Conservation (phyloP, 2,113 vertebrate species). For the Siphamia tubifer region DNA sequence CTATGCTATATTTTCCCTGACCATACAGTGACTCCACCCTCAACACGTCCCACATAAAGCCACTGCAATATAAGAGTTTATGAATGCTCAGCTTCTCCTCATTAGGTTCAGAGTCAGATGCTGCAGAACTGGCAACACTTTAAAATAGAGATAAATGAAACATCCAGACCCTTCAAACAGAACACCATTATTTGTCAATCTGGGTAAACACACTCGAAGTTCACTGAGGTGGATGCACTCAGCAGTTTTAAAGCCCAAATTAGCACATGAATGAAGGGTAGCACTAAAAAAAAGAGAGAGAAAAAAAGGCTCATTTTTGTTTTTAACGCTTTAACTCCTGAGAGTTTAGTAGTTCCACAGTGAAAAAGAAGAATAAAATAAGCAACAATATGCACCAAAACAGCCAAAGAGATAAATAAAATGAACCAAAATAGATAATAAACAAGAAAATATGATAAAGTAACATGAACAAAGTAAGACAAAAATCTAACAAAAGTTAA, state of each 20-base stretch:
- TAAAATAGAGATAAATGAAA: conserved; percentile 37
- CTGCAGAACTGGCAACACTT: conserved; percentile 22
- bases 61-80: conserved; percentile 57
- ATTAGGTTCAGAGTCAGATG: conserved; percentile 31
- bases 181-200: conserved; percentile 42
- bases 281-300: not conserved
- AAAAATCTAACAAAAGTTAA: no score
- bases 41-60: conserved; percentile 69
- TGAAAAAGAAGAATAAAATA: no score
- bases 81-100: conserved; percentile 46
- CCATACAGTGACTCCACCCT: conserved; percentile 77
- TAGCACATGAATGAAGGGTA: not conserved
- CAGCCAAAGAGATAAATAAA: no score
- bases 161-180: conserved; percentile 15
- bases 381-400: no score
- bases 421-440: no score
- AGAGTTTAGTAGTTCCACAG: no score
- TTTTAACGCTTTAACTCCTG: no score
- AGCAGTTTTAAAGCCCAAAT: not conserved
- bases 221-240: not conserved
- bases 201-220: not conserved
- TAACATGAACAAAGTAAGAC: no score
- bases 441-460: no score
- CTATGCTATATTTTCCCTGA: conserved; percentile 73
- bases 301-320: not conserved